Conservation (phyloP, 2,113 vertebrate genomes). For the Hucho hucho region DNA sequence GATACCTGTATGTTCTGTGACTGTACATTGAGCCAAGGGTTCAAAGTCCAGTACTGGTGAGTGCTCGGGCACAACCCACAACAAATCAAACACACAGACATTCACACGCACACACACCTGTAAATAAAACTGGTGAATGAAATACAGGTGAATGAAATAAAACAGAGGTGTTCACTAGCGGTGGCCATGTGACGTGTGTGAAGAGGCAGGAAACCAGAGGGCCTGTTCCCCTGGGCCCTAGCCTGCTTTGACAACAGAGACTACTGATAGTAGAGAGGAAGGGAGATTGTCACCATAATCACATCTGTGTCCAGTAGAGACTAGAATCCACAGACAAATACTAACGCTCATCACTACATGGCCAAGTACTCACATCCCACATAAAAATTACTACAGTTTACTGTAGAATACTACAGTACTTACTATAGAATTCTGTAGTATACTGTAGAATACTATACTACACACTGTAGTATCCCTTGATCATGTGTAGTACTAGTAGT, state of each 20-base stretch:
- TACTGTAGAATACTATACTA: too few relatives aligned
- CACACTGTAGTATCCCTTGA: too few relatives aligned
- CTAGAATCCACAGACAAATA: not conserved
- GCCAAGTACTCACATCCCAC: not conserved
- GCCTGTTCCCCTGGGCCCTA: not conserved
- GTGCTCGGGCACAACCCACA: slow-evolving; percentile 20
- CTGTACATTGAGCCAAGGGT: slow-evolving; percentile 34
- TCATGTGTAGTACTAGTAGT: too few relatives aligned
- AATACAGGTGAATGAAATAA: not conserved
- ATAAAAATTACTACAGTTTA: not conserved
- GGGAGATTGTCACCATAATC: not conserved
- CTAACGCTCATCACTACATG: not conserved
- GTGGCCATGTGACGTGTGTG: not conserved
- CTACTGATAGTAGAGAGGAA: slow-evolving; percentile 12
- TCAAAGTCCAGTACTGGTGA: slow-evolving; percentile 49
- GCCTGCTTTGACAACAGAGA: slow-evolving; percentile 1
- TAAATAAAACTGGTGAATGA: not conserved
- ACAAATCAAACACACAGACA: slow-evolving; percentile 15
- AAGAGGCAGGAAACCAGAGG: not conserved
- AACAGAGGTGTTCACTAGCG: not conserved
- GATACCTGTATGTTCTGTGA: slow-evolving; percentile 25
- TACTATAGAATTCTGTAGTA: too few relatives aligned
- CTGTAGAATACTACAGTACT: too few relatives aligned
- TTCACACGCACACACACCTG: slow-evolving; percentile 10
- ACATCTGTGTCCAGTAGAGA: not conserved